Evolutionary conservation across 2,113 vertebrate species (phyloP), one percentile per base, ranked within the genome.

Genomic region (Plecturocebus donacophilus): DNA sequence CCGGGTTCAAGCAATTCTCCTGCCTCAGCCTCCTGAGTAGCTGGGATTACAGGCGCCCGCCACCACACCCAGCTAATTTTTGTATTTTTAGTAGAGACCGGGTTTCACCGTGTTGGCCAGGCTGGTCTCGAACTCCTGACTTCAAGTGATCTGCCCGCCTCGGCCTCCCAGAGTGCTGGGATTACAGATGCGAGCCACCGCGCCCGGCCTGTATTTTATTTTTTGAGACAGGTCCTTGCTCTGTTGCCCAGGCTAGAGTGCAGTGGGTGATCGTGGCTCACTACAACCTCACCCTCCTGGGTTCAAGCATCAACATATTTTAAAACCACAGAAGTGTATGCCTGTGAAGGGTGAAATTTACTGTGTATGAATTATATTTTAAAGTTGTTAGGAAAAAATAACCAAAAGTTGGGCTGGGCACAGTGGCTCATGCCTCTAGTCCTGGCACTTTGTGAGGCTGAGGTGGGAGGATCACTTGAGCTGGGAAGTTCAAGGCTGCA

Each of bases 1-100:
- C 66, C 3, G 1, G 6, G 32, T 35, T 68, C 32, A 68, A 35
- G 0, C 1, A 0, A 16, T n/a, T 35, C 14, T 68, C 66, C 32
- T 35, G 32, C 66, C 66, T 68, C 66, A 68, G 66, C 66, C 66
- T 68, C 32, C 66, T 14, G 6, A 68, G 3, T 32, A 35, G 14
- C 30, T 68, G 66, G 32, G 3, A 30, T 68, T 35, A 68, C 66
- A 68, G 32, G 32, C 3, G 0, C 16, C 13, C 6, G 2, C 66
- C 66, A 68, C 66, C 66, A 8, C 1, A 0, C 66, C 66, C 3
- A 3, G 66, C 66, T 17, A 35, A 16, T 35, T 68, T 35, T 68
- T 68, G 12, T 68, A 35, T 35, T 68, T 68, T 35, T 68, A 35
- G 16, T 68, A 68, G 66, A 35, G 32, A 16, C 7, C 1, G 14